A percentile compares a stretch with the other conserved stretches of the same genome.
phyloP scores from a whole-genome alignment of 2,888 invertebrate species.

The Brachycybe producta region DNA sequence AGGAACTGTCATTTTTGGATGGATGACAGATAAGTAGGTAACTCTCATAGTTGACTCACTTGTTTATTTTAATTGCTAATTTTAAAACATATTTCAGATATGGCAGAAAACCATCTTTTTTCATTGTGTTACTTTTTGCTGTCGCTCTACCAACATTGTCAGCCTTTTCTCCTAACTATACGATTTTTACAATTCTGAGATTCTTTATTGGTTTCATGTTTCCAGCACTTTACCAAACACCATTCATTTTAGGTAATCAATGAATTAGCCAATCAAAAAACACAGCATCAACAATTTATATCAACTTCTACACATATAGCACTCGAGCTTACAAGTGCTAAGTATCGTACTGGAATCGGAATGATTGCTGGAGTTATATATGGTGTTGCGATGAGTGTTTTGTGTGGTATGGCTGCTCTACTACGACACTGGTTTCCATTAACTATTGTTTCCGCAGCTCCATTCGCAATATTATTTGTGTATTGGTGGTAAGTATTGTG shows the following conservation, averaged over 20 bases:
- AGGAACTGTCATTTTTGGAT: no score
- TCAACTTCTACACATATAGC: conserved; percentile 2
- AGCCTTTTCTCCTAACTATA: conserved; percentile 47
- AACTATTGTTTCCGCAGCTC: conserved; percentile 49
- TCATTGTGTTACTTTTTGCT: conserved; percentile 47
- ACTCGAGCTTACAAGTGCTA: conserved; percentile 7
- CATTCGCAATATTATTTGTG: conserved; percentile 31
- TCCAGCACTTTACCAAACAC: conserved; percentile 52
- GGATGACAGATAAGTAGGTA: no score
- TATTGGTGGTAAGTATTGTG: conserved; percentile 22
- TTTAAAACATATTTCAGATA: no score
- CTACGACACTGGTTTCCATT: conserved; percentile 53
- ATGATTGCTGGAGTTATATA: conserved; percentile 2
- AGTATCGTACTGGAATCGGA: conserved; percentile 9
- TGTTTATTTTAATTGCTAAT: no score
- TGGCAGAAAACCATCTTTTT: conserved; percentile 48
- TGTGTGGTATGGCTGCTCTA: conserved; percentile 46
- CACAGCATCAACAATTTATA: no score
- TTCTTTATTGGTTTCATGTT: conserved; percentile 51
- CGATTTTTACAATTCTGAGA: conserved; percentile 45
- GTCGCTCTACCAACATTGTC: conserved; percentile 48
- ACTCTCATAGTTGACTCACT: no score
- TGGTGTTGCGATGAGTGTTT: conserved; percentile 2
- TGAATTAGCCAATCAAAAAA: no score
- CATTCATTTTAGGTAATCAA: conserved; percentile 49